phyloP scores from a whole-genome alignment of 2,888 invertebrate species.

The Amiota minor region DNA sequence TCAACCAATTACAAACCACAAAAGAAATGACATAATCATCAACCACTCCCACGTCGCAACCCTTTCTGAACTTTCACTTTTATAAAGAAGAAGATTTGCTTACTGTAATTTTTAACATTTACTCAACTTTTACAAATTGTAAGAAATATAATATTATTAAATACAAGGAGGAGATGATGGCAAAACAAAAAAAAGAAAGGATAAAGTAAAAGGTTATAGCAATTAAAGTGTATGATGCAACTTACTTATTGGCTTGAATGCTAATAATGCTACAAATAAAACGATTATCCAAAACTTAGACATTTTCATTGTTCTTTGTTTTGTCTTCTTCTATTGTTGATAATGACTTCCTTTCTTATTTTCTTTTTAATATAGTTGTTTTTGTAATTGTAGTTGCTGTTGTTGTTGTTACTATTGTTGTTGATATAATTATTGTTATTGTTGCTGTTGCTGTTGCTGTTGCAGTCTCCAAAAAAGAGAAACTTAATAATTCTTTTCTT shows the following conservation, averaged over 20 bases:
- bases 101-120: no score
- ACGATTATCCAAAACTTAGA: slow-evolving; percentile 72
- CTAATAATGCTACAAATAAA: slow-evolving; percentile 70
- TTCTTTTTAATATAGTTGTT: slow-evolving; percentile 30
- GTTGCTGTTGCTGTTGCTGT: slow-evolving; percentile 20
- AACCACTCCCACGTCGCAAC: no score
- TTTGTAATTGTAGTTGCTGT: slow-evolving; percentile 1
- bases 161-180: not conserved
- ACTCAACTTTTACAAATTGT: no score
- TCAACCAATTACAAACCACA: no score
- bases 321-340: slow-evolving; percentile 31
- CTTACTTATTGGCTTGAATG: slow-evolving; percentile 70
- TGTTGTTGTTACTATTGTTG: slow-evolving; percentile 21
- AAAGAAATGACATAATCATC: no score
- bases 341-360: not conserved
- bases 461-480: slow-evolving; percentile 20
- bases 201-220: not conserved
- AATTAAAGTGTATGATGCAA: slow-evolving; percentile 32
- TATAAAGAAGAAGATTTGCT: no score
- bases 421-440: not conserved
- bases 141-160: not conserved
- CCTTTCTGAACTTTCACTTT: no score
- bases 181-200: not conserved
- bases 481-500: not conserved
- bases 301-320: slow-evolving; percentile 60